Evolutionary conservation across 2,888 invertebrate species (phyloP).

Genomic region (Andrena bucephala): DNA sequence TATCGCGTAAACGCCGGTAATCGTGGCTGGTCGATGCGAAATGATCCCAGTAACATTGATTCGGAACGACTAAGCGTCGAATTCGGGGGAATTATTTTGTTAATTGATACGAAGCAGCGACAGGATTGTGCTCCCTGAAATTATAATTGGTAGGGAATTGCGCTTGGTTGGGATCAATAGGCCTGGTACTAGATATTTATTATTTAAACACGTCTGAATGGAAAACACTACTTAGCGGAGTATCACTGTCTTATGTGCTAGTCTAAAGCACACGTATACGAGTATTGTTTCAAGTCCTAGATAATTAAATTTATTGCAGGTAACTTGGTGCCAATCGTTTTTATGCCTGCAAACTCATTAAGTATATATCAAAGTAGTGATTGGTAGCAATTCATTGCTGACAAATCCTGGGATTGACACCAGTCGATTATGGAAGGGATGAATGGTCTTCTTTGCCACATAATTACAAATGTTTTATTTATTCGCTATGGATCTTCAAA

Average conservation of each 20-base stretch:
- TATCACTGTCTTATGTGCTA: too few species aligned
- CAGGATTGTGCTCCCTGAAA: constrained; percentile 14
- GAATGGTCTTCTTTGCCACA: too few species aligned
- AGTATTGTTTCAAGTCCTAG: too few species aligned
- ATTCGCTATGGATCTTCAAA: neutral
- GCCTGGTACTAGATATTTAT: neutral
- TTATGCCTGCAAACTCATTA: too few species aligned
- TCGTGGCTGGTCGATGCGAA: constrained; percentile 22
- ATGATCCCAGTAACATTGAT: neutral
- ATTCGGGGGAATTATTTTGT: constrained; percentile 44
- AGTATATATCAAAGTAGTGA: too few species aligned
- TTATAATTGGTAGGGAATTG: constrained; percentile 19
- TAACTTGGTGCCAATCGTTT: too few species aligned
- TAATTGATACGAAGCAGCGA: constrained; percentile 29
- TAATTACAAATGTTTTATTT: too few species aligned
- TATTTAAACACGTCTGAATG: neutral
- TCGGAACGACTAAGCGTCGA: constrained; percentile 19
- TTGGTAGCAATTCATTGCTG: too few species aligned
- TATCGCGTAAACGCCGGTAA: constrained; percentile 22
- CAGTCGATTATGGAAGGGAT: too few species aligned
- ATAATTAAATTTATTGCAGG: too few species aligned
- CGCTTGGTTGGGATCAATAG: neutral
- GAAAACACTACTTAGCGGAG: neutral
- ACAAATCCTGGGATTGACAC: too few species aligned
- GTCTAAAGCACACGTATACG: too few species aligned